Base-by-base conservation (phyloP, 1,140 invertebrate genomes). In the Lepidurus apus region DNA sequence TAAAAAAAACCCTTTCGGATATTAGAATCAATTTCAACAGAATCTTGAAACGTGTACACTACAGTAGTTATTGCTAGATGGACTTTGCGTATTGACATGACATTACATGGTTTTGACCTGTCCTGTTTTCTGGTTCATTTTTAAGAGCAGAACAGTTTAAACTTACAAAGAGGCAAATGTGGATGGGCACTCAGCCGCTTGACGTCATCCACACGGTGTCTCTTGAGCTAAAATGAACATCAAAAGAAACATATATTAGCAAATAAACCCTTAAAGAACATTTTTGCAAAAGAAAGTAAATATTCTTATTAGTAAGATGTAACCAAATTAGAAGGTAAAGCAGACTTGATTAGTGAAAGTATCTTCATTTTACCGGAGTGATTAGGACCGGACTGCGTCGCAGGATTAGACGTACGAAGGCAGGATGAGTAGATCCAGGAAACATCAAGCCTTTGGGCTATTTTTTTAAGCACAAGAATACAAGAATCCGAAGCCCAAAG, bases 151-250 rank as follows among this genome's bases (percentile, higher is more conserved):
- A 24, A 21, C 24, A 75, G 74, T 74, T 47, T n/a, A 13, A 77
- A 91, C 93, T 94, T 90, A 97, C 95, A 98, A 82, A 98, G 88
- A 74, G 97, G 95, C 83, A 98, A 88, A 74, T 93, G 87, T 24
- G 97, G 96, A 90, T 99, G 98, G 24, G 97, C 92, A 80, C 94
- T 94, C 85, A 99, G 93, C 85, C 97, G 90, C 85, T 97, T 91
- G 77, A 98, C 95, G 81, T 97, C 97, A 85, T 97, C 93, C 79
- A 97, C 91, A 86, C 86, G 85, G 76, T 90, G 85, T 81, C 88
- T 88, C 74, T 86, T 83, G 24, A 89, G 84, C 89, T 90, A 81
- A 76, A 84, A 34, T 34, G 34, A 84, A 76, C 3, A 34, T 44
- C 0, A 79, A 79, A 44, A 10, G 24, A 24, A 77, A 43, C 42